phyloP scores from a whole-genome alignment of 2,888 invertebrate species.

The Phengaris arion region DNA sequence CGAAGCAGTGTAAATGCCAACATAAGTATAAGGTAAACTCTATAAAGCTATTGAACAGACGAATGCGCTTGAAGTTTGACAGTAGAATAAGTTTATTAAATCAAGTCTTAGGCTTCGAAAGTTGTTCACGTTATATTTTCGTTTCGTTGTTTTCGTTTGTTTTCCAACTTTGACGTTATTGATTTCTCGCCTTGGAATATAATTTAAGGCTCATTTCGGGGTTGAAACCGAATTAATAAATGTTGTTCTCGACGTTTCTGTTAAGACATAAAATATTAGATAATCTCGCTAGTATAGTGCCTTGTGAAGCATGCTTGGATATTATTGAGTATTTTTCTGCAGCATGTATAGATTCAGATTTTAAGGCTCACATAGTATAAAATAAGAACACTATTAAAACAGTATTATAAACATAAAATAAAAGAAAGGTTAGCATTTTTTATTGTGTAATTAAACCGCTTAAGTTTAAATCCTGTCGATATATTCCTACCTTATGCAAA shows the following conservation, averaged over 20 bases:
- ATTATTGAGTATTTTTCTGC: slow-evolving; percentile 69
- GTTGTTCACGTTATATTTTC: slow-evolving; percentile 44
- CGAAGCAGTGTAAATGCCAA: slow-evolving; percentile 74
- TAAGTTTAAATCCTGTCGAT: slow-evolving; percentile 12
- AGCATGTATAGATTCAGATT: slow-evolving; percentile 52
- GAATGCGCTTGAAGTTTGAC: slow-evolving; percentile 31
- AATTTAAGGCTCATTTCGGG: slow-evolving; percentile 71
- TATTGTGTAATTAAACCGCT: slow-evolving; percentile 14
- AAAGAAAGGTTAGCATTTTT: slow-evolving; percentile 29
- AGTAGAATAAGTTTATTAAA: slow-evolving; percentile 40
- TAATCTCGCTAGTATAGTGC: slow-evolving; percentile 77
- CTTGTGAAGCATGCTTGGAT: slow-evolving; percentile 76
- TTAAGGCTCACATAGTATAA: slow-evolving; percentile 39
- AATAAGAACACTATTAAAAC: slow-evolving; percentile 42
- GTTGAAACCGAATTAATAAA: slow-evolving; percentile 74
- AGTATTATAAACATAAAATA: slow-evolving; percentile 54
- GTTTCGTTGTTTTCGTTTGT: slow-evolving; percentile 51
- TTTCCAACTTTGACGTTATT: slow-evolving; percentile 56
- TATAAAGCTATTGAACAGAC: slow-evolving; percentile 47
- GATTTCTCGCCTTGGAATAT: slow-evolving; percentile 66
- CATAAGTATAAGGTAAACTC: slow-evolving; percentile 60
- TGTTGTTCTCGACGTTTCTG: slow-evolving; percentile 56
- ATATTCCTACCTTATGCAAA: slow-evolving; percentile 16
- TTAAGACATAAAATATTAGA: slow-evolving; percentile 61
- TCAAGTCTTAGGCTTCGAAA: slow-evolving; percentile 48